Evolutionary conservation across 2,888 invertebrate species (phyloP), one percentile per base, ranked within the genome.

Genomic region (Euplagia quadripunctaria): DNA sequence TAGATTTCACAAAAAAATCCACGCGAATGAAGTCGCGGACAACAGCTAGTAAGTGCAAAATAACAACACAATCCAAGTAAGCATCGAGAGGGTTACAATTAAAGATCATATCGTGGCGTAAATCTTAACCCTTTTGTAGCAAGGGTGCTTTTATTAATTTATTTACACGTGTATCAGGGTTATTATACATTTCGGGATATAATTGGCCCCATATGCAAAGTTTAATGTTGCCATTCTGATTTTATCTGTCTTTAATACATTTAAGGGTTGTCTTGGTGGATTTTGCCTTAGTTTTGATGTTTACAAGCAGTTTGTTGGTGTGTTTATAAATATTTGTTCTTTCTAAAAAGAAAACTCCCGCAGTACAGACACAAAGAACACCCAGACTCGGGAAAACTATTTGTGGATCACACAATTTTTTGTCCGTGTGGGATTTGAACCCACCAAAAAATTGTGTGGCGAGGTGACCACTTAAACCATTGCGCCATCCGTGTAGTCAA

Each of bases 151-250:
- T 94, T 94, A 95, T 95, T 95, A 95, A 95, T 94, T 94, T 94
- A 94, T 94, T 93, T 94, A 92, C 90, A 89, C 90, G 86, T 92
- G 89, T 94, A 94, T 93, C 94, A 87, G 84, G 87, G 79, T 87
- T 87, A 92, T 91, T 91, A 90, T 89, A 92, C 93, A 90, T 93
- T 92, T 92, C 91, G 86, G 79, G 86, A 81, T 86, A 85, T 94
- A 94, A 94, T 94, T 93, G 90, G 87, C 88, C 93, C 92, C 94
- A 95, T 95, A 95, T 94, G 95, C 93, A 94, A 94, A 92, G 92
- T 93, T 94, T 91, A 93, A 91, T 92, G 92, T 86, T 87, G 84
- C 86, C 85, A 83, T 87, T 88, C 81, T 84, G 94, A 93, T 94
- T 89, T 92, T 94, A 94, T 95, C 94, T 85, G 31, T 67, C 86